Conservation (phyloP, 2,113 vertebrate genomes). For the Tachycineta bicolor region DNA sequence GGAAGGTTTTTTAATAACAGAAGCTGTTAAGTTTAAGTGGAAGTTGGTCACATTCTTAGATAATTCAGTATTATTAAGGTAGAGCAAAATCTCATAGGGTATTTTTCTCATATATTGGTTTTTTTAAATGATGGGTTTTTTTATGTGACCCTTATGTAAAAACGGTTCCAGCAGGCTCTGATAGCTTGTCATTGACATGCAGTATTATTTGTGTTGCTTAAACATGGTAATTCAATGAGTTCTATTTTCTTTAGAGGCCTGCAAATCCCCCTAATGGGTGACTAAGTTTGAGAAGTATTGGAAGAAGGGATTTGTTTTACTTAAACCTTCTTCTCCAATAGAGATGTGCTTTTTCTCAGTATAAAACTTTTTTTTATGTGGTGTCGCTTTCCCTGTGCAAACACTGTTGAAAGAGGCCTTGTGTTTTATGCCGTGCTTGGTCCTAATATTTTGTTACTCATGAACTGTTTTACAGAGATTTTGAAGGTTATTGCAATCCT, state of each 20-base stretch:
- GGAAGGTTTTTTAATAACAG: neutral
- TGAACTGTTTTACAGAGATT: slow-evolving; percentile 84
- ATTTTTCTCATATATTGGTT: neutral
- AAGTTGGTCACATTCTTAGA: neutral
- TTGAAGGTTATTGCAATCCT: slow-evolving; percentile 94
- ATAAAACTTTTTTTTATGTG: neutral
- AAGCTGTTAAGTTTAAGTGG: neutral
- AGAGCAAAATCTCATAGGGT: neutral
- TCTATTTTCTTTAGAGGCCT: neutral
- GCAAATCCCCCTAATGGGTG: neutral
- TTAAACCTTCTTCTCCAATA: neutral
- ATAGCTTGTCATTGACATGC: neutral
- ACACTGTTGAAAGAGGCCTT: neutral
- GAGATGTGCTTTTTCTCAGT: neutral
- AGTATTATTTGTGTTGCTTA: neutral
- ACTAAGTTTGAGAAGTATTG: neutral
- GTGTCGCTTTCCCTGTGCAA: neutral
- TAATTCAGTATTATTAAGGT: neutral
- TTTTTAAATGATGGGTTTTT: neutral
- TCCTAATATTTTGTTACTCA: slow-evolving; percentile 36
- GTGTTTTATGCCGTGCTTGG: neutral
- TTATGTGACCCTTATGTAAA: neutral
- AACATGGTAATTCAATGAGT: neutral
- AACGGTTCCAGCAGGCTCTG: neutral
- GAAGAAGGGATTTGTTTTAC: neutral